Evolutionary conservation across 2,113 vertebrate species (phyloP).

Genomic region (Oncorhynchus kisutch): DNA sequence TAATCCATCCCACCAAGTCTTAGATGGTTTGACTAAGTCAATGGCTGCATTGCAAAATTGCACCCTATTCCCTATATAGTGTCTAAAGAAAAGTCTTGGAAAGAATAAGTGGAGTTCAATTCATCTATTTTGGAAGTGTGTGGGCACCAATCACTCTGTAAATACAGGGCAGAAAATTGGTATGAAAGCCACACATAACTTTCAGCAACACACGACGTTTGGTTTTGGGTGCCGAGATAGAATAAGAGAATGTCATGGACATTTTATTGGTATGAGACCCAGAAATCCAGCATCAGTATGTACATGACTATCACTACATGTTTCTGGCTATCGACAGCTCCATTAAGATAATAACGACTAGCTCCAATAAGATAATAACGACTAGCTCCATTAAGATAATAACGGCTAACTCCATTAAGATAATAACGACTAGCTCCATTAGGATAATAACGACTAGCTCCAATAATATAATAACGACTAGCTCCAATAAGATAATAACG

Average conservation of each 20-base stretch:
- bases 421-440: too few relatives aligned
- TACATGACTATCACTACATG: background rate
- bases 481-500: too few relatives aligned
- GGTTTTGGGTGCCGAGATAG: background rate
- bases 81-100: background rate
- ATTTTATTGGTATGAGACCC: background rate
- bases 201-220: too few relatives aligned
- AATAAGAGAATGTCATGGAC: background rate
- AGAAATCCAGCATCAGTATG: background rate
- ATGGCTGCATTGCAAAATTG: too few relatives aligned
- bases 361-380: too few relatives aligned
- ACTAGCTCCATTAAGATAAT: too few relatives aligned
- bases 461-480: too few relatives aligned
- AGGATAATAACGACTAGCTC: too few relatives aligned
- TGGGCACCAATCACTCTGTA: background rate
- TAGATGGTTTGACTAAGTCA: too few relatives aligned
- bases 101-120: background rate
- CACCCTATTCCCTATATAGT: too few relatives aligned
- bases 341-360: too few relatives aligned
- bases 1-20: conserved; percentile 15
- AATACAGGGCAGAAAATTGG: background rate
- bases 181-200: background rate
- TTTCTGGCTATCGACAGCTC: background rate
- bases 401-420: too few relatives aligned
- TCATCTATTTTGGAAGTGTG: background rate